Base-by-base conservation (phyloP, 2,797 vertebrate genomes). In the Craterocephalus amniculus region DNA sequence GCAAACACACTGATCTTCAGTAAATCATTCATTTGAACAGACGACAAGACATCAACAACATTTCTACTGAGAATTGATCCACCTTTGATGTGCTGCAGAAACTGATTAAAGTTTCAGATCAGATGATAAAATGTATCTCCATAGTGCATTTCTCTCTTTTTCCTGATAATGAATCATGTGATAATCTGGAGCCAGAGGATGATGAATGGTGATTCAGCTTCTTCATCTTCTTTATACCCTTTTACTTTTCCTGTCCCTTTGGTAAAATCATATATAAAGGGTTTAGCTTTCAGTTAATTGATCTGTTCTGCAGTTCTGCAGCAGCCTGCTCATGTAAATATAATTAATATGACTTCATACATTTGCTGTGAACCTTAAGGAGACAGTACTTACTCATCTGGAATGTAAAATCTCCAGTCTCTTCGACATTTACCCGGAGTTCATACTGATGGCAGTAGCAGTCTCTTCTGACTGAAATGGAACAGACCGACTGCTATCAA, bases 141-240 rank as follows among this genome's bases (percentile, higher is more conserved):
- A 3, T 48, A 9, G 7, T 9, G 43, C 6, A 22, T 48, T 22
- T 48, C 2, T 4, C 3, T 1, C 13, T 45, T 40, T 59, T 36
- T 79, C 34, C 56, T 32, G 40, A 63, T 74, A 48, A 78, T 63
- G 38, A 73, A 66, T 2, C 40, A 68, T 36, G 29, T 31, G 63
- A 62, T 31, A 48, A 45, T 66, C 29, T 64, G 36, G 2, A 58
- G 11, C 12, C 32, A 56, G 62, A 52, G 8, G 65, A 70, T 55
- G 51, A 74, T 35, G 62, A 70, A 22, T 7, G 22, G 32, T 48
- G 32, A 68, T n/a, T 24, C 38, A 56, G 7, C 60, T 27, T 35
- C 29, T 63, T 64, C 18, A 67, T 34, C 52, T 31, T 38, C 11
- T 49, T 43, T 35, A 20, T 29, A 0, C 14, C 18, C 7, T 24